phyloP scores from a whole-genome alignment of 2,113 vertebrate species.

The Pluvialis apricaria region DNA sequence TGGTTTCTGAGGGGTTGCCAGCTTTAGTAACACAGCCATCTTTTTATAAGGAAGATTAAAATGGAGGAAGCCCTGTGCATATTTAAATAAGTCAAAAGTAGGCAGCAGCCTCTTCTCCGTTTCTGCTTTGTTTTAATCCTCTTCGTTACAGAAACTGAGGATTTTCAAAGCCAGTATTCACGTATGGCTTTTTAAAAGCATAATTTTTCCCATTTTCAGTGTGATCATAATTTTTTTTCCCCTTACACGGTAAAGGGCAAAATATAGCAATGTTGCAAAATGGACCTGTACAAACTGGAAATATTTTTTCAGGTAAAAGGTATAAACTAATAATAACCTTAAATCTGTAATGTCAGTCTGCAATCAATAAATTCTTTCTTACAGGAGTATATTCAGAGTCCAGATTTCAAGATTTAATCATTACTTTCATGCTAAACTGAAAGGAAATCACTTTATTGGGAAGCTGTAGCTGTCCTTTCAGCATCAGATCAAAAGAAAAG shows the following conservation, averaged over 20 bases:
- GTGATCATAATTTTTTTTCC: background rate
- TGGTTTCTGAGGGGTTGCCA: conserved; percentile 43
- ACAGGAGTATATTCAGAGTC: background rate
- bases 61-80: conserved; percentile 79
- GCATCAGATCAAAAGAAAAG: background rate
- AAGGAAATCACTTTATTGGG: background rate
- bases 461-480: background rate
- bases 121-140: background rate
- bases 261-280: background rate
- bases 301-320: background rate
- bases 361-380: background rate
- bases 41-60: conserved; percentile 73
- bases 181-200: background rate
- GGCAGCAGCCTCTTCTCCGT: background rate
- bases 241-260: background rate
- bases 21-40: conserved; percentile 64
- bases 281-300: background rate
- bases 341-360: background rate
- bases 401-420: background rate
- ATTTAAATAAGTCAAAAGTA: conserved; percentile 64
- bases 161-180: background rate
- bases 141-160: background rate
- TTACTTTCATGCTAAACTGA: background rate
- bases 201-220: rapidly evolving
- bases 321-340: background rate